phyloP scores from a whole-genome alignment of 2,888 invertebrate species.

The Steinernema carpocapsae region DNA sequence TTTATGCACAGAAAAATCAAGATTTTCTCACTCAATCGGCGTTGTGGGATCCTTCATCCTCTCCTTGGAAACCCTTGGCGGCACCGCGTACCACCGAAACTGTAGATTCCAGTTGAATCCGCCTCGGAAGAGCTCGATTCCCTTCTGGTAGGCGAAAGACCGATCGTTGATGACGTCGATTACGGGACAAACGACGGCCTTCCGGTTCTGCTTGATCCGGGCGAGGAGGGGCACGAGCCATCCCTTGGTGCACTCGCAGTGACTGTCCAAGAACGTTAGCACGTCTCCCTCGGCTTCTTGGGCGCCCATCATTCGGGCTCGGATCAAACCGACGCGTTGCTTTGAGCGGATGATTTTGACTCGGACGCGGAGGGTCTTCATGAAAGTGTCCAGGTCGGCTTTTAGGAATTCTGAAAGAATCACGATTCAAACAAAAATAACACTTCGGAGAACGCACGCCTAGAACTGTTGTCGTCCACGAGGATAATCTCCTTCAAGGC shows the following conservation, averaged over 20 bases:
- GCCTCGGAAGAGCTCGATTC: slow-evolving; percentile 93
- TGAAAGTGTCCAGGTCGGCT: slow-evolving; percentile 52
- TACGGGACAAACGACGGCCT: slow-evolving; percentile 80
- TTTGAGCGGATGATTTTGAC: slow-evolving; percentile 82
- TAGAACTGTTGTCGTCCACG: slow-evolving; percentile 94
- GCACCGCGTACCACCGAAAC: slow-evolving; percentile 79
- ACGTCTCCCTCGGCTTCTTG: slow-evolving; percentile 88
- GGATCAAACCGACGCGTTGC: slow-evolving; percentile 90
- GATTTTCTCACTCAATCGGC: slow-evolving; percentile 73
- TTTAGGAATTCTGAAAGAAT: slow-evolving; percentile 59
- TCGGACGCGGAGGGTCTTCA: slow-evolving; percentile 73
- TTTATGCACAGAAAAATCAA: background rate
- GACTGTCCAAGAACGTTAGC: slow-evolving; percentile 93
- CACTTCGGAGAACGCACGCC: slow-evolving; percentile 52
- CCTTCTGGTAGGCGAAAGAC: slow-evolving; percentile 88
- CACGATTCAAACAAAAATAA: background rate
- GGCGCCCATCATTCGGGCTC: slow-evolving; percentile 91
- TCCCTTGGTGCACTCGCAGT: slow-evolving; percentile 97
- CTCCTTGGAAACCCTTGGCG: slow-evolving; percentile 68
- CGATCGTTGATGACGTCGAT: slow-evolving; percentile 94
- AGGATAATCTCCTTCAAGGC: slow-evolving; percentile 91
- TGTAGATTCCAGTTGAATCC: slow-evolving; percentile 97
- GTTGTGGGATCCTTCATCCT: slow-evolving; percentile 75
- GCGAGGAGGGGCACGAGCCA: slow-evolving; percentile 94
- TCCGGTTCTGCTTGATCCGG: slow-evolving; percentile 84